Conservation (phyloP, 2,888 invertebrate genomes). For the Synergus laeviventris region DNA sequence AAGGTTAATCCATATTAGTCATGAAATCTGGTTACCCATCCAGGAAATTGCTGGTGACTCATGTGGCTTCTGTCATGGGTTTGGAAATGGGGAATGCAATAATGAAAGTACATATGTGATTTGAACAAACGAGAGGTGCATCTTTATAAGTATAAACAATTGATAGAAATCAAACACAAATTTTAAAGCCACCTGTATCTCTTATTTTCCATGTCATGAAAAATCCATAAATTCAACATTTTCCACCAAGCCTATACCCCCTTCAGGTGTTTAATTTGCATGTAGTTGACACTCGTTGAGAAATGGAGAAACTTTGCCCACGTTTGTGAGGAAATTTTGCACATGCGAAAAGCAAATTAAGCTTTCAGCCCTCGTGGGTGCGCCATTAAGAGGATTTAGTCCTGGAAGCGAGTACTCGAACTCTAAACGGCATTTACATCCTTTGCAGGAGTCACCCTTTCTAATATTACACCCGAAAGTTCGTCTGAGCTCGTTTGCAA, state of each 20-base stretch:
- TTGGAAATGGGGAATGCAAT: background rate
- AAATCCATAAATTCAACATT: slow-evolving; percentile 5
- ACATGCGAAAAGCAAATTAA: slow-evolving; percentile 26
- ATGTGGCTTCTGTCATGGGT: background rate
- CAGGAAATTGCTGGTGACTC: slow-evolving; percentile 17
- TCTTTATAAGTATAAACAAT: background rate
- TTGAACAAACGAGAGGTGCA: background rate
- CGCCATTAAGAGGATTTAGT: slow-evolving; percentile 36
- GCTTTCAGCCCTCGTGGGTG: slow-evolving; percentile 25
- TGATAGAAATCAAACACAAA: background rate
- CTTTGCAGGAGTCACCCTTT: slow-evolving; percentile 25
- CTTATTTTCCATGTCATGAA: background rate
- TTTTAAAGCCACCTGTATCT: background rate
- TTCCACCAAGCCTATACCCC: background rate
- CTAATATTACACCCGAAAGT: slow-evolving; percentile 10
- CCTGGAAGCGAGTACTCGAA: slow-evolving; percentile 4
- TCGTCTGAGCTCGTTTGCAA: slow-evolving; percentile 1
- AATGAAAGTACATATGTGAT: background rate
- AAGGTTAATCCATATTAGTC: background rate
- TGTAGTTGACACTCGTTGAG: slow-evolving; percentile 23
- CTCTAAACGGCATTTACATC: slow-evolving; percentile 32
- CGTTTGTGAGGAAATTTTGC: slow-evolving; percentile 18
- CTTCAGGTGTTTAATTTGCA: background rate
- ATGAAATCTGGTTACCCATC: slow-evolving; percentile 9
- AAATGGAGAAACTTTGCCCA: slow-evolving; percentile 5